Conservation (phyloP, 2,888 invertebrate genomes). For the Cerceris rybyensis region DNA sequence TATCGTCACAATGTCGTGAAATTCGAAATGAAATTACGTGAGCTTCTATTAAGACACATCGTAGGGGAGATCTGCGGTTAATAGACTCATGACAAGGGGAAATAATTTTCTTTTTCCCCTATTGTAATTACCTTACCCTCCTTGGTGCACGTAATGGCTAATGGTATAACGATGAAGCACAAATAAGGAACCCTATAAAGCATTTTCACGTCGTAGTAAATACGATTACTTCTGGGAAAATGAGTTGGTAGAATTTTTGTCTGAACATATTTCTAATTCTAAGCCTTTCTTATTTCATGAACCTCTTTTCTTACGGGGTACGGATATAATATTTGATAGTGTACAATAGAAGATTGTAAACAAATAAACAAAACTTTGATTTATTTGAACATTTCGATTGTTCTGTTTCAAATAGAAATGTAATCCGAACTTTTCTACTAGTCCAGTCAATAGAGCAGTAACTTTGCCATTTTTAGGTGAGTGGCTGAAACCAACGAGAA, state of each 20-base stretch:
- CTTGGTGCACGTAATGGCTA: slow-evolving; percentile 1
- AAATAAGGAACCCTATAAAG: not conserved
- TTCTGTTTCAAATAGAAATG: too few species aligned
- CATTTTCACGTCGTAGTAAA: slow-evolving; percentile 6
- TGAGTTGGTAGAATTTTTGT: not conserved
- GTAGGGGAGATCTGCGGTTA: not conserved
- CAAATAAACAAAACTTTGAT: too few species aligned
- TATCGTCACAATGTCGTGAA: slow-evolving; percentile 10
- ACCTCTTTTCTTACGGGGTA: too few species aligned
- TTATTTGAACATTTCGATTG: too few species aligned
- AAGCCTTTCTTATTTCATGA: not conserved
- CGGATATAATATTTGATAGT: too few species aligned
- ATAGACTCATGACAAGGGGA: slow-evolving; percentile 32
- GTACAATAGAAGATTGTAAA: too few species aligned
- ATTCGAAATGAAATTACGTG: slow-evolving; percentile 35
- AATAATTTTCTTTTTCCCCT: slow-evolving; percentile 32
- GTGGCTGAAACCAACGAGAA: too few species aligned
- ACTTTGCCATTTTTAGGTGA: too few species aligned
- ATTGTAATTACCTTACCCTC: slow-evolving; percentile 31
- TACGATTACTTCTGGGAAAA: not conserved
- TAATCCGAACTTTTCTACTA: too few species aligned
- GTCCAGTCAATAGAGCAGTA: too few species aligned
- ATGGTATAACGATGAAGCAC: slow-evolving; percentile 13
- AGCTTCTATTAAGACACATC: slow-evolving; percentile 8
- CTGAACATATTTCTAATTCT: not conserved